These are phyloP conservation scores for Drosophila teissieri DNA, from an alignment of 1,140 invertebrate genomes.

Conservation along the genomic window DNA sequence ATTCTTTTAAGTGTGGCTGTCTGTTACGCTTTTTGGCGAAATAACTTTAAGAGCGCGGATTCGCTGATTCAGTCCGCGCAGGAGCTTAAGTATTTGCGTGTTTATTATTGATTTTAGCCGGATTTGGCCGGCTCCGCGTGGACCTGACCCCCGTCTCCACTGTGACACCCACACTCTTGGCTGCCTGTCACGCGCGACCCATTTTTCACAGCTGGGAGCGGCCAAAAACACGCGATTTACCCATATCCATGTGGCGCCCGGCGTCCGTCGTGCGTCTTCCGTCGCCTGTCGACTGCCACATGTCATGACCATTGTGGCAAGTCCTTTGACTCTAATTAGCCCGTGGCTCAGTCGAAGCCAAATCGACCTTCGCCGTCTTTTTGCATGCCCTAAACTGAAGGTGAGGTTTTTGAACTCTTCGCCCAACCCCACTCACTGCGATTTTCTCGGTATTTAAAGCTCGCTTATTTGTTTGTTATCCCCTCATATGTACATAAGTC, in stretches of 20 bases:
- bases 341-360: constrained; percentile 2
- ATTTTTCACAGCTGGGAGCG: constrained; percentile 69
- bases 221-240: constrained; percentile 55
- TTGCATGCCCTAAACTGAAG: constrained; percentile 28
- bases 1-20: neutral
- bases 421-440: constrained; percentile 12
- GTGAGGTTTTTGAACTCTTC: constrained; percentile 57
- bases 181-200: constrained; percentile 61
- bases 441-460: constrained; percentile 56
- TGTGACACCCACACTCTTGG: neutral
- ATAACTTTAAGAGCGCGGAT: constrained; percentile 35
- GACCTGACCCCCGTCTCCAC: constrained; percentile 23
- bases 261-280: constrained; percentile 19
- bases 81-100: constrained; percentile 67
- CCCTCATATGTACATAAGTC: constrained; percentile 19
- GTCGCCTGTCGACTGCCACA: constrained; percentile 33
- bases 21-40: constrained; percentile 29
- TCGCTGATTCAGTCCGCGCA: constrained; percentile 56
- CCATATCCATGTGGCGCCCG: constrained; percentile 43
- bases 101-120: constrained; percentile 76
- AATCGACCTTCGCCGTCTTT: constrained; percentile 22
- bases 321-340: constrained; percentile 44
- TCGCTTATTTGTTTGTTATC: constrained; percentile 60
- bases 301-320: constrained; percentile 40
- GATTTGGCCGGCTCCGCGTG: constrained; percentile 53